A percentile compares a stretch with the other conserved stretches of the same genome.
Conservation (phyloP, 2,113 vertebrate species). For the Myiopsitta monachus region DNA sequence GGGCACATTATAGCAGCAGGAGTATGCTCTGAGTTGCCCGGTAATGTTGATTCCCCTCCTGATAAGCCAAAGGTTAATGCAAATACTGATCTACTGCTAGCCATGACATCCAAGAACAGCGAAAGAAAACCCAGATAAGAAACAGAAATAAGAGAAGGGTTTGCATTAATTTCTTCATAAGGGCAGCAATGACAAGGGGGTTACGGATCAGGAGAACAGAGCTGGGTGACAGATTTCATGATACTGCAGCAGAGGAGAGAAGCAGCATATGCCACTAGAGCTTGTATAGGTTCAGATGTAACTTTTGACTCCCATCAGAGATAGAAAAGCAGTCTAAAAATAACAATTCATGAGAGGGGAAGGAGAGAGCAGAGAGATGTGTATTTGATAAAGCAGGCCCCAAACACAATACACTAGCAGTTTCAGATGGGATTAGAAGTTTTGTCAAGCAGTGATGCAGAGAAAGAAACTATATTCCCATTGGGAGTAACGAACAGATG, state of each 20-base stretch:
- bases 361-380: neutral
- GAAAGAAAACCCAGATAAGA: neutral
- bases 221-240: neutral
- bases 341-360: constrained; percentile 6
- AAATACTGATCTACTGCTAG: neutral
- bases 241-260: neutral
- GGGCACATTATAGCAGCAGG: neutral
- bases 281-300: neutral
- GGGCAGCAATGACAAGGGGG: neutral
- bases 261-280: neutral
- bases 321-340: constrained; percentile 23
- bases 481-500: constrained; percentile 19
- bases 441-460: constrained; percentile 12
- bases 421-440: constrained; percentile 27
- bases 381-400: neutral
- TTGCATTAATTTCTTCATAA: neutral
- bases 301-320: neutral
- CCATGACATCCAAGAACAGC: neutral
- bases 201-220: neutral
- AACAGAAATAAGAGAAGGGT: neutral
- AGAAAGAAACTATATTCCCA: constrained; percentile 43
- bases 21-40: neutral
- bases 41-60: neutral
- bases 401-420: neutral
- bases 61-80: neutral